Percentiles rank a stretch among this genome's conserved stretches.
phyloP scores from a whole-genome alignment of 1,140 invertebrate genomes.

The Agrypnia vestita region DNA sequence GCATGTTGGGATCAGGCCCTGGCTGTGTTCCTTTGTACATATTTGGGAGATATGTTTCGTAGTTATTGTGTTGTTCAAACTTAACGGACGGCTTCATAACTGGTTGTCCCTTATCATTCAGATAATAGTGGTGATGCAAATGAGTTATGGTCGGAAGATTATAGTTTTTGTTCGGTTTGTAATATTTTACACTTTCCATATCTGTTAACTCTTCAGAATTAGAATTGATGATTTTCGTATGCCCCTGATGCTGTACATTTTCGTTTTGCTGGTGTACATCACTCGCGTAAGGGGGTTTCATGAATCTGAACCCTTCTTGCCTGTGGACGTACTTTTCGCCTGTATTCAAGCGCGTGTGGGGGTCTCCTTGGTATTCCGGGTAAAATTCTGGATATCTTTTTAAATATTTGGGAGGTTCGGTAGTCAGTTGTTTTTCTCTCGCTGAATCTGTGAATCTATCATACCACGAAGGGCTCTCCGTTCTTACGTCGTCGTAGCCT shows the following conservation, averaged over 20 bases:
- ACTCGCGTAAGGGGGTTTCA: neutral
- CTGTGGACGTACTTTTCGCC: conserved; percentile 40
- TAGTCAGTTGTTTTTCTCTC: conserved; percentile 12
- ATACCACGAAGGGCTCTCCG: conserved; percentile 18
- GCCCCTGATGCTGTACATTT: neutral
- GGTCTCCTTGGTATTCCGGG: conserved; percentile 11
- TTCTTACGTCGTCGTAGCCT: conserved; percentile 5
- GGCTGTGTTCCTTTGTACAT: conserved; percentile 5
- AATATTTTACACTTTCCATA: conserved; percentile 27
- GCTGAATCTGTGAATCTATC: neutral
- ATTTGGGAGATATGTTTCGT: conserved; percentile 48
- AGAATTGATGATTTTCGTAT: conserved; percentile 37
- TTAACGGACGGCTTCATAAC: conserved; percentile 48
- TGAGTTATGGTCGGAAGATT: conserved; percentile 62
- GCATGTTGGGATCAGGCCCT: neutral
- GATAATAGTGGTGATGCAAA: conserved; percentile 69
- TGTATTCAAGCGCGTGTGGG: conserved; percentile 31
- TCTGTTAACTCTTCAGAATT: conserved; percentile 43
- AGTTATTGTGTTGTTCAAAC: conserved; percentile 46
- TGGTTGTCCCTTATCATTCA: conserved; percentile 60
- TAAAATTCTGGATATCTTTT: conserved; percentile 34
- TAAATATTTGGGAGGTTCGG: neutral
- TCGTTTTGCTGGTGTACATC: neutral
- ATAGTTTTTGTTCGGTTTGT: conserved; percentile 21
- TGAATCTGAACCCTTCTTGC: conserved; percentile 1